These are phyloP conservation scores for Blennius ocellaris DNA, from an alignment of 2,113 vertebrate species.

Conservation along the genomic window DNA sequence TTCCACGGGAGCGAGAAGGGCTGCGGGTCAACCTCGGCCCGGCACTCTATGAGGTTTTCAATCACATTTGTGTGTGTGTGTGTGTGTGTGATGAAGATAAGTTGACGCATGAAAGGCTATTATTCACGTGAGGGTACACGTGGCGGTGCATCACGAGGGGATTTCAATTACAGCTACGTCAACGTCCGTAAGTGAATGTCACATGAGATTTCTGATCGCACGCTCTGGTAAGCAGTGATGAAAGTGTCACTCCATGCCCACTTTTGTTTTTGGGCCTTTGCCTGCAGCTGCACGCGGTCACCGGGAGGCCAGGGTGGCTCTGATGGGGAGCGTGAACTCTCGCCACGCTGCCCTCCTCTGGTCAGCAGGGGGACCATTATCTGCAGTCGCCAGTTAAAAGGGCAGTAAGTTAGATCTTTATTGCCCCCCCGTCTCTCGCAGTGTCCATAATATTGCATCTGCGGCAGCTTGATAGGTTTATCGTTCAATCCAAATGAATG, in stretches of 20 bases:
- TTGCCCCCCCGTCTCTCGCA: background rate
- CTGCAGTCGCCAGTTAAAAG: background rate
- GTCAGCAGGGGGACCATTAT: constrained; percentile 14
- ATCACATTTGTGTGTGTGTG: background rate
- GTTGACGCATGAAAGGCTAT: background rate
- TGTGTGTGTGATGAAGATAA: background rate
- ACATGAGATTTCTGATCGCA: background rate
- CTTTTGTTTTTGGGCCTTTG: background rate
- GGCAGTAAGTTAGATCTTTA: background rate
- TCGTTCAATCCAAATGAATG: constrained; percentile 17
- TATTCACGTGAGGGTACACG: background rate
- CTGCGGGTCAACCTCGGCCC: constrained; percentile 8
- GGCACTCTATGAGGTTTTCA: background rate
- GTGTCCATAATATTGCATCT: background rate
- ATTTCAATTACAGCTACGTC: constrained; percentile 16
- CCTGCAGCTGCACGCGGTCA: constrained; percentile 13
- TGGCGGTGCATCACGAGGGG: background rate
- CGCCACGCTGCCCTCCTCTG: constrained; percentile 28
- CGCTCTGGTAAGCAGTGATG: background rate
- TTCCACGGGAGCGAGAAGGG: background rate
- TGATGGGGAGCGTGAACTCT: constrained; percentile 41
- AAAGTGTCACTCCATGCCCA: background rate
- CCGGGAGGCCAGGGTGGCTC: constrained; percentile 6
- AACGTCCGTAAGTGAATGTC: background rate
- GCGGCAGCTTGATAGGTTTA: constrained; percentile 22